Conservation (phyloP, 2,113 vertebrate species). For the Eupsittula cactorum region DNA sequence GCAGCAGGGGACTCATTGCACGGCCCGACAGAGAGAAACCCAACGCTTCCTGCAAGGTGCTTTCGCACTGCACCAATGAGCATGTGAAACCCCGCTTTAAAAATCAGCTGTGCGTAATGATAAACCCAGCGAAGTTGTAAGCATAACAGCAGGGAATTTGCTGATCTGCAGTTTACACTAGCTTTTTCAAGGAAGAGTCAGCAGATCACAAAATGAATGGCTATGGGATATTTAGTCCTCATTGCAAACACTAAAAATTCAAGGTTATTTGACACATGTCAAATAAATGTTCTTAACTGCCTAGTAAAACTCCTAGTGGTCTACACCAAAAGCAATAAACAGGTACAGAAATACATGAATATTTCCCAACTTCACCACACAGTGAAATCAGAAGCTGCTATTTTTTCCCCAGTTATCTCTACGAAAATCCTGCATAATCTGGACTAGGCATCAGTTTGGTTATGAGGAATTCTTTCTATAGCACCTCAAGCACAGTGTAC, state of each 20-base stretch:
- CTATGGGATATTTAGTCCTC: conserved; percentile 49
- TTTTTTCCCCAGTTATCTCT: not conserved
- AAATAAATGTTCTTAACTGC: not conserved
- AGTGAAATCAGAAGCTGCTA: not conserved
- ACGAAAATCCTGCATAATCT: not conserved
- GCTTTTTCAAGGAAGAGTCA: not conserved
- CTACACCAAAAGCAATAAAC: not conserved
- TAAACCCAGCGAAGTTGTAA: not conserved
- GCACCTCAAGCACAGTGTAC: not conserved
- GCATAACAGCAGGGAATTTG: conserved; percentile 47
- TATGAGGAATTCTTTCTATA: not conserved
- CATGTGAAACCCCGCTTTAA: not conserved
- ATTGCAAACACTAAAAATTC: conserved; percentile 11
- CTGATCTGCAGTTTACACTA: conserved; percentile 16
- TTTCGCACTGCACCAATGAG: conserved; percentile 65
- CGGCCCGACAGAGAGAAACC: conserved; percentile 18
- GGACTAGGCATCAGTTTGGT: not conserved
- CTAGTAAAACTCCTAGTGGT: not conserved
- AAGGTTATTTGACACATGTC: conserved; percentile 13
- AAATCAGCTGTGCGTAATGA: conserved; percentile 3
- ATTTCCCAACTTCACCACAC: not conserved
- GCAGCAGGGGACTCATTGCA: conserved; percentile 68
- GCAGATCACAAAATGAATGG: conserved; percentile 17
- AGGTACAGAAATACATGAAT: not conserved
- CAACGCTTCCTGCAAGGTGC: conserved; percentile 29